Evolutionary conservation across 2,888 invertebrate species (phyloP).

Genomic region (Tricholauxania praeusta): DNA sequence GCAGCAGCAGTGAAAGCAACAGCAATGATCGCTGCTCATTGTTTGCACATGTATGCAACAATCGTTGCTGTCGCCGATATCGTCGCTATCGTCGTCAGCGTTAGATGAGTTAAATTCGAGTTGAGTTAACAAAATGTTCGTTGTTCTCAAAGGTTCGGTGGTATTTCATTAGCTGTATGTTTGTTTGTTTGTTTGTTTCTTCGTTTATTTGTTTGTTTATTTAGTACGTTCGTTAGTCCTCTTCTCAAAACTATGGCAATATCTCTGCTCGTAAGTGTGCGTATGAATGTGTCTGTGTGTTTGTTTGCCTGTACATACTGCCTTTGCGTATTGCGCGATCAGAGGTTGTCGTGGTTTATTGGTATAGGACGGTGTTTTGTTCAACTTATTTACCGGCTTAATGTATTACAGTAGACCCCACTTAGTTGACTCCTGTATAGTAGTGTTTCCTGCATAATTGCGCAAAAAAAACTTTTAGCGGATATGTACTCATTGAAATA

Average conservation of each 20-base stretch:
- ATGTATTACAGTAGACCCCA: neutral
- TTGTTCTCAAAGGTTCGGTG: neutral
- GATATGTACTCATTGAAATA: too few species aligned
- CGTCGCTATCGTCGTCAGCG: too few species aligned
- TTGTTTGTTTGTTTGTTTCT: constrained; percentile 33
- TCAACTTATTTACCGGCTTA: constrained; percentile 7
- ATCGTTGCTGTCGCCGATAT: neutral
- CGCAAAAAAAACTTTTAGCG: too few species aligned
- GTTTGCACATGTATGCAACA: constrained; percentile 36
- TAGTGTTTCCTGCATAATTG: too few species aligned
- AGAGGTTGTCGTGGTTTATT: neutral
- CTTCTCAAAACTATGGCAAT: neutral
- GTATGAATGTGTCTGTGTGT: neutral
- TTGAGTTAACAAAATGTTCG: neutral
- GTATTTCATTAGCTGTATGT: constrained; percentile 25
- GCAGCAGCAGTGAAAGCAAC: neutral
- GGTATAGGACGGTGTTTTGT: constrained; percentile 26
- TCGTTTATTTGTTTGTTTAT: constrained; percentile 26
- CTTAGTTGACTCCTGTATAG: too few species aligned
- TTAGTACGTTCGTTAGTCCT: constrained; percentile 22
- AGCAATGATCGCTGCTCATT: constrained; percentile 16
- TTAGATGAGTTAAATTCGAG: constrained; percentile 15
- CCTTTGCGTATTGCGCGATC: neutral
- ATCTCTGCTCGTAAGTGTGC: neutral
- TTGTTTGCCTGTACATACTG: neutral